phyloP scores from a whole-genome alignment of 2,113 vertebrate species.

The Mus pahari region DNA sequence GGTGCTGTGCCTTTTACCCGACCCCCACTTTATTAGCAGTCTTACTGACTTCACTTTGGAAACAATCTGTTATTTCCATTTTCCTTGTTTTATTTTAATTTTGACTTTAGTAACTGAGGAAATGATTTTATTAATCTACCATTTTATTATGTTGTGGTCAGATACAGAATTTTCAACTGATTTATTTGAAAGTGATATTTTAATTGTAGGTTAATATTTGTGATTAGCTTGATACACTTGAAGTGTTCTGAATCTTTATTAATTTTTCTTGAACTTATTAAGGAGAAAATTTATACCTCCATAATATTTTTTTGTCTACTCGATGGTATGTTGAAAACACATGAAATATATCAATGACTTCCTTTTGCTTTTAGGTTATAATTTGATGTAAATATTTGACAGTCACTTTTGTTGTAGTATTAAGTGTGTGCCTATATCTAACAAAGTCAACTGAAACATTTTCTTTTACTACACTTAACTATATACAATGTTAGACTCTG shows the following conservation, averaged over 20 bases:
- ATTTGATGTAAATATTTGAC: constrained; percentile 33
- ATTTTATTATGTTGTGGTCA: background rate
- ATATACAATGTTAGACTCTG: background rate
- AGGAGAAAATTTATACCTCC: background rate
- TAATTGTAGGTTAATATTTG: constrained; percentile 22
- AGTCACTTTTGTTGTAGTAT: background rate
- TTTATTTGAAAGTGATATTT: constrained; percentile 24
- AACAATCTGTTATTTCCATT: background rate
- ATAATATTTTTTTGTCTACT: constrained; percentile 1
- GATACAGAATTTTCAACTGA: background rate
- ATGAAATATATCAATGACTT: background rate
- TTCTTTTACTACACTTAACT: constrained; percentile 22
- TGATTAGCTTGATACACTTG: constrained; percentile 7
- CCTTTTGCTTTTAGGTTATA: background rate
- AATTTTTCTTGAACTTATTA: background rate
- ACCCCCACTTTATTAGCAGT: background rate
- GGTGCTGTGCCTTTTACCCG: background rate
- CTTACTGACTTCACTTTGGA: background rate
- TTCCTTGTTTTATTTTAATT: constrained; percentile 15
- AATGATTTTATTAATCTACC: constrained; percentile 12
- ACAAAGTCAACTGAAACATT: background rate
- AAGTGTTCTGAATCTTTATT: constrained; percentile 15
- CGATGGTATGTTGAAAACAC: background rate
- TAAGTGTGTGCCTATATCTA: background rate
- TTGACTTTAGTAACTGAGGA: background rate